Evolutionary conservation across 2,888 invertebrate genomes (phyloP).

Genomic region (Idaea straminata): DNA sequence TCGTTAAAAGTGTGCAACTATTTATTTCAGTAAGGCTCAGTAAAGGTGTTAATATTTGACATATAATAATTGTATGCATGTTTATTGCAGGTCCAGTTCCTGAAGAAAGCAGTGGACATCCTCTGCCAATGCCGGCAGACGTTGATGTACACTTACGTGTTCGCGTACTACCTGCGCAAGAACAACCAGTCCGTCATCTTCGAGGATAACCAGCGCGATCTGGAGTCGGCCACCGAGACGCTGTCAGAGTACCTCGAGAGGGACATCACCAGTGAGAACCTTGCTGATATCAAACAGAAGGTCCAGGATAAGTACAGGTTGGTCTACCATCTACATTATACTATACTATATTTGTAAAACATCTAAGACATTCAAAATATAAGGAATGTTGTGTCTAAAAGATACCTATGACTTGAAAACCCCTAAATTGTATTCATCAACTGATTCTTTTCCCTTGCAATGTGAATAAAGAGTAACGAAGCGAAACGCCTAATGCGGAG

Average conservation of each 20-base stretch:
- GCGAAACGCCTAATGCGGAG: not conserved
- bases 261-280: slow-evolving; percentile 98
- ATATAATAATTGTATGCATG: not conserved
- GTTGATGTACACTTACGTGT: slow-evolving; percentile 99
- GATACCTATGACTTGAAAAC: too few species aligned
- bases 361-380: too few species aligned
- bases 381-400: too few species aligned
- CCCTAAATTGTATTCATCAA: too few species aligned
- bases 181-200: slow-evolving; percentile 99
- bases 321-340: slow-evolving; percentile 21
- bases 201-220: slow-evolving; percentile 98
- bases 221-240: slow-evolving; percentile 98
- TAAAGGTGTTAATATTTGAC: not conserved
- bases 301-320: slow-evolving; percentile 98
- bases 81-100: slow-evolving; percentile 91
- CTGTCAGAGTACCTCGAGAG: slow-evolving; percentile 98
- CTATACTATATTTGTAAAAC: too few species aligned
- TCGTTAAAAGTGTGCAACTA: slow-evolving; percentile 50
- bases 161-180: slow-evolving; percentile 98
- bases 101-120: slow-evolving; percentile 98
- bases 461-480: not conserved
- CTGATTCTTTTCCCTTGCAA: not conserved
- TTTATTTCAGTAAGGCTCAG: not conserved
- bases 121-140: slow-evolving; percentile 98
- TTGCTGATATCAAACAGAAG: slow-evolving; percentile 98